These are phyloP conservation scores for Geotrypetes seraphini DNA, from an alignment of 2,797 vertebrate genomes.

Conservation along the genomic window DNA sequence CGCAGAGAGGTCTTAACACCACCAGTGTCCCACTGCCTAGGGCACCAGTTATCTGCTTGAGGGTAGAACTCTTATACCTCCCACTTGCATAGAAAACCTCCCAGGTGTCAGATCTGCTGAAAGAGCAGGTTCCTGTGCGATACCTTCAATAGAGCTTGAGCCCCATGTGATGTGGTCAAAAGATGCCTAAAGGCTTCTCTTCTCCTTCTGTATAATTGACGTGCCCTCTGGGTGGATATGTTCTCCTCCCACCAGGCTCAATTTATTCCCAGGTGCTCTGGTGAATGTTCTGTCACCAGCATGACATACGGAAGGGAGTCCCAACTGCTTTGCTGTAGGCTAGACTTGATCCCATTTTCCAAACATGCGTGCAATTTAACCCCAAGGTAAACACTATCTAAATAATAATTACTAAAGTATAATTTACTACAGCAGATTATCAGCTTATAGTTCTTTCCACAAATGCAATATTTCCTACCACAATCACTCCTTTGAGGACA, in stretches of 20 bases:
- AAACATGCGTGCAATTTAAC: conserved; percentile 44
- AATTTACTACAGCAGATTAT: conserved; percentile 36
- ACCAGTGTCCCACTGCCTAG: conserved; percentile 33
- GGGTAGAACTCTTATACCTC: conserved; percentile 52
- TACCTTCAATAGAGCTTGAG: conserved; percentile 49
- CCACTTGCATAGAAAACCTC: conserved; percentile 46
- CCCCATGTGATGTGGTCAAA: conserved; percentile 22
- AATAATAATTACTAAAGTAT: conserved; percentile 38
- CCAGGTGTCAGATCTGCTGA: conserved; percentile 46
- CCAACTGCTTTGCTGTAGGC: conserved; percentile 29
- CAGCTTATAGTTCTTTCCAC: conserved; percentile 9
- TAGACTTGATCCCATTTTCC: conserved; percentile 52
- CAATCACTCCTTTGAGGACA: conserved; percentile 34
- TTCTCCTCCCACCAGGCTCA: conserved; percentile 27
- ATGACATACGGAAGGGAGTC: conserved; percentile 1
- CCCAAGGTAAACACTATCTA: conserved; percentile 21
- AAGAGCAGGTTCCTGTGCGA: conserved; percentile 36
- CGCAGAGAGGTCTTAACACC: conserved; percentile 22
- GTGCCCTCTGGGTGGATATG: conserved; percentile 54
- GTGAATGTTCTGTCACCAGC: conserved; percentile 12
- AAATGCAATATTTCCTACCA: conserved; percentile 18
- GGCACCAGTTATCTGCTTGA: conserved; percentile 45
- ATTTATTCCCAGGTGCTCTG: conserved; percentile 48
- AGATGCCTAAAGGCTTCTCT: conserved; percentile 41
- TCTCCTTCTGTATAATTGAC: conserved; percentile 53